Conservation (phyloP, 2,113 vertebrate species). For the Trematocara macrostoma region DNA sequence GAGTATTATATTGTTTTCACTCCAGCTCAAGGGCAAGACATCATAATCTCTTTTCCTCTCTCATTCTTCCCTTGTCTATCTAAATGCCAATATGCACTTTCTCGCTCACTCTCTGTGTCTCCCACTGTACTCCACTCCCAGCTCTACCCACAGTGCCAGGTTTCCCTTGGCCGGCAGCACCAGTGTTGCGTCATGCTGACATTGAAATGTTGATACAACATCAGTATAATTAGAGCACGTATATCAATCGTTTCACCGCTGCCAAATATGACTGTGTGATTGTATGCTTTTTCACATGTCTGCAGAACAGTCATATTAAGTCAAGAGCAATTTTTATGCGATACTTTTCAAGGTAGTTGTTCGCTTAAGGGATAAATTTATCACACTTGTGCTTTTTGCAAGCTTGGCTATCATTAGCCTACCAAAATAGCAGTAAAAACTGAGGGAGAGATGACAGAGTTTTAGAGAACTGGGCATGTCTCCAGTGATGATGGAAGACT, state of each 20-base stretch:
- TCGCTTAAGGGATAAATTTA: not conserved
- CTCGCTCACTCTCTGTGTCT: not conserved
- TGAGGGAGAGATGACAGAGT: not conserved
- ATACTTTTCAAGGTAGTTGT: not conserved
- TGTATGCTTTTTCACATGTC: not conserved
- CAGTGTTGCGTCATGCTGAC: constrained; percentile 26
- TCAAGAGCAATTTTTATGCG: not conserved
- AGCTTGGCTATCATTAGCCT: not conserved
- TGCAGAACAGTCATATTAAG: not conserved
- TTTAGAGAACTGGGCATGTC: not conserved
- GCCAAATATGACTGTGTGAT: constrained; percentile 18
- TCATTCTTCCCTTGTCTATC: not conserved
- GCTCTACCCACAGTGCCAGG: not conserved
- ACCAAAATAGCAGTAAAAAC: not conserved
- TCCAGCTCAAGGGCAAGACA: constrained; percentile 42
- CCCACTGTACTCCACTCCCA: not conserved
- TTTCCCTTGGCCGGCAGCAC: not conserved
- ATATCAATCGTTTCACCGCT: constrained; percentile 27
- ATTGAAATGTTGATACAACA: constrained; percentile 39
- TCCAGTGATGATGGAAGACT: constrained; percentile 3
- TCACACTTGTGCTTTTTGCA: not conserved
- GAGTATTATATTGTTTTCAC: constrained; percentile 38
- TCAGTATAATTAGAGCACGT: constrained; percentile 47
- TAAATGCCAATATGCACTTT: not conserved
- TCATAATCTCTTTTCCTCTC: not conserved